Evolutionary conservation across 2,888 invertebrate genomes (phyloP).

Genomic region (Spisula subtruncata): DNA sequence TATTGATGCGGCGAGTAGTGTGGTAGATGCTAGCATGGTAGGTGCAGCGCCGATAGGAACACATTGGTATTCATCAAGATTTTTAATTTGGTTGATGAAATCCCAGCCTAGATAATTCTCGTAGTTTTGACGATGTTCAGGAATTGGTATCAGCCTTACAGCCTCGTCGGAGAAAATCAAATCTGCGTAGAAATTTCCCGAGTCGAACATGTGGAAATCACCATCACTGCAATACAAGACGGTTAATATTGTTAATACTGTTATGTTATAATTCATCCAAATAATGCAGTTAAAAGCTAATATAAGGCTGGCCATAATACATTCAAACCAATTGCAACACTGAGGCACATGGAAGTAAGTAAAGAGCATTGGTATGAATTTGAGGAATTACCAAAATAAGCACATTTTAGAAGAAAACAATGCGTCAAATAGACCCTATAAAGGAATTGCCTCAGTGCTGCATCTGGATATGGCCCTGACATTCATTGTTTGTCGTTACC

Average conservation of each 20-base stretch:
- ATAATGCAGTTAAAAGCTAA: too few species aligned
- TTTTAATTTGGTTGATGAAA: conserved; percentile 82
- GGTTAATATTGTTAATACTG: not conserved
- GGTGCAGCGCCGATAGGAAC: conserved; percentile 61
- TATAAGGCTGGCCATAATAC: too few species aligned
- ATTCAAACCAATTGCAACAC: too few species aligned
- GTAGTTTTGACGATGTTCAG: conserved; percentile 88
- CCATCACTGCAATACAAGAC: conserved; percentile 82
- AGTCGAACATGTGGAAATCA: conserved; percentile 96
- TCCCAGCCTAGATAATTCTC: conserved; percentile 82
- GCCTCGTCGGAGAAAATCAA: conserved; percentile 98
- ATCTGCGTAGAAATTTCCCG: conserved; percentile 94
- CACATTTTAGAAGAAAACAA: too few species aligned
- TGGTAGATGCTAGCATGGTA: not conserved
- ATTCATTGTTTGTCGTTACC: too few species aligned
- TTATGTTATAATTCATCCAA: not conserved
- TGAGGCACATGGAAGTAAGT: too few species aligned
- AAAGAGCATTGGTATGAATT: too few species aligned
- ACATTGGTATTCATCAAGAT: conserved; percentile 82
- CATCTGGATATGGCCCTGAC: too few species aligned
- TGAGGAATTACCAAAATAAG: too few species aligned
- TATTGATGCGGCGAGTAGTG: not conserved
- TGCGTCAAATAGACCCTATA: too few species aligned
- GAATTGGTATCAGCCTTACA: conserved; percentile 93
- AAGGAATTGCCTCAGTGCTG: too few species aligned